Evolutionary conservation across 2,113 vertebrate species (phyloP).

Genomic region (Cebus imitator): DNA sequence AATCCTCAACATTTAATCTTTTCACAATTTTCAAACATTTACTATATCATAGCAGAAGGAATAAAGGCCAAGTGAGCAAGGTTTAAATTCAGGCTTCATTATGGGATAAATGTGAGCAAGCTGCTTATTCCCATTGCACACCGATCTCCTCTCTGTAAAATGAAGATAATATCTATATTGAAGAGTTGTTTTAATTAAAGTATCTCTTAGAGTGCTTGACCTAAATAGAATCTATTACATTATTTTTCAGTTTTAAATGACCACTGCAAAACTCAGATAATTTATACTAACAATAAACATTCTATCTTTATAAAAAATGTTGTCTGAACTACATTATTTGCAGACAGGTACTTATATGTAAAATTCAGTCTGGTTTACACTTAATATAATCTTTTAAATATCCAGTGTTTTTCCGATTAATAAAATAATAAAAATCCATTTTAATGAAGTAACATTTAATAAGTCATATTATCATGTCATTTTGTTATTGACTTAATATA

Average conservation of each 20-base stretch:
- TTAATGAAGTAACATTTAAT: background rate
- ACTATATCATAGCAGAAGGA: background rate
- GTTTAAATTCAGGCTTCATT: background rate
- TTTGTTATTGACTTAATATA: too few relatives aligned
- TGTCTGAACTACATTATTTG: background rate
- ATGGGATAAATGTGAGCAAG: background rate
- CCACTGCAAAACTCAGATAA: background rate
- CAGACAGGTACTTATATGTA: background rate
- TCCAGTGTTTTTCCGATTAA: background rate
- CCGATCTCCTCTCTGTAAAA: background rate
- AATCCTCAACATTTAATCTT: constrained; percentile 32
- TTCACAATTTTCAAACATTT: constrained; percentile 15
- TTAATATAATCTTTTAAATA: constrained; percentile 35
- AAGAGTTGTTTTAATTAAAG: background rate
- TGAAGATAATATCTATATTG: background rate
- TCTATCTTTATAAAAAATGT: background rate
- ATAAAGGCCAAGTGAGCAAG: background rate
- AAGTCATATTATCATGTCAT: background rate
- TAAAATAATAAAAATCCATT: background rate
- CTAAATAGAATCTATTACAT: background rate
- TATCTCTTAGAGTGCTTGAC: background rate
- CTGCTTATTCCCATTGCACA: background rate
- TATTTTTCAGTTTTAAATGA: constrained; percentile 18
- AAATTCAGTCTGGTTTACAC: background rate
- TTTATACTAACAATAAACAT: background rate